phyloP scores from a whole-genome alignment of 2,888 invertebrate species.

The Euspilapteryx auroguttella region DNA sequence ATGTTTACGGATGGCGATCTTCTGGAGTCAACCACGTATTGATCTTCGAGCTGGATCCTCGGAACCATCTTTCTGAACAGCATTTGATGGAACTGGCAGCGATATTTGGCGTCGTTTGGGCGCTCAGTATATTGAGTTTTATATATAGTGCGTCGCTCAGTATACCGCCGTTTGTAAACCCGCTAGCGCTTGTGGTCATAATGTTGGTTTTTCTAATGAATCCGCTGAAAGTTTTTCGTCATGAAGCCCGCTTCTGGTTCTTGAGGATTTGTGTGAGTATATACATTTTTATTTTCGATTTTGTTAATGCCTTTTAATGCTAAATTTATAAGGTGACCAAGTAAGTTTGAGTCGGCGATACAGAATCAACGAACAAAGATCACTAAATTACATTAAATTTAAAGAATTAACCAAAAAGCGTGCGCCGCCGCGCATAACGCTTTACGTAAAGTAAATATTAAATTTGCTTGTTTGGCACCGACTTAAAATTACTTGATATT shows the following conservation, averaged over 20 bases:
- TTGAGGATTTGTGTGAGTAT: conserved; percentile 80
- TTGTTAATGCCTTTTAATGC: conserved; percentile 1
- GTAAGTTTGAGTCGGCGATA: too few relatives aligned
- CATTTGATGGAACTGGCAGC: conserved; percentile 93
- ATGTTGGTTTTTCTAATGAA: conserved; percentile 87
- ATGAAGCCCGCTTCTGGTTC: conserved; percentile 94
- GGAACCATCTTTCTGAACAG: conserved; percentile 92
- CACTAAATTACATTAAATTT: too few relatives aligned
- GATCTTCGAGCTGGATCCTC: conserved; percentile 95
- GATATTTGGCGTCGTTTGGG: conserved; percentile 94
- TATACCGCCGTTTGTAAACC: conserved; percentile 92
- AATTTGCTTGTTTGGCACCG: too few relatives aligned
- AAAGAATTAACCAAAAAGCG: too few relatives aligned
- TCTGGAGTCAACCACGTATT: conserved; percentile 97
- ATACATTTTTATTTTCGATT: conserved; percentile 7
- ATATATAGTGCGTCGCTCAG: conserved; percentile 76
- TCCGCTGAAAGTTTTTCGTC: conserved; percentile 88
- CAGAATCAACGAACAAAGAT: too few relatives aligned
- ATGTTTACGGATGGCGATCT: conserved; percentile 96
- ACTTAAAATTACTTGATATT: too few relatives aligned
- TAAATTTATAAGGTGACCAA: background rate
- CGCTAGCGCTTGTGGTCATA: conserved; percentile 79
- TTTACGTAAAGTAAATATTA: too few relatives aligned
- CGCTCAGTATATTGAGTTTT: conserved; percentile 84
- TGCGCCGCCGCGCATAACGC: too few relatives aligned